Evolutionary conservation across 2,797 vertebrate genomes (phyloP), one percentile per base, ranked within the genome.

Genomic region (Coccyzus lansbergi): DNA sequence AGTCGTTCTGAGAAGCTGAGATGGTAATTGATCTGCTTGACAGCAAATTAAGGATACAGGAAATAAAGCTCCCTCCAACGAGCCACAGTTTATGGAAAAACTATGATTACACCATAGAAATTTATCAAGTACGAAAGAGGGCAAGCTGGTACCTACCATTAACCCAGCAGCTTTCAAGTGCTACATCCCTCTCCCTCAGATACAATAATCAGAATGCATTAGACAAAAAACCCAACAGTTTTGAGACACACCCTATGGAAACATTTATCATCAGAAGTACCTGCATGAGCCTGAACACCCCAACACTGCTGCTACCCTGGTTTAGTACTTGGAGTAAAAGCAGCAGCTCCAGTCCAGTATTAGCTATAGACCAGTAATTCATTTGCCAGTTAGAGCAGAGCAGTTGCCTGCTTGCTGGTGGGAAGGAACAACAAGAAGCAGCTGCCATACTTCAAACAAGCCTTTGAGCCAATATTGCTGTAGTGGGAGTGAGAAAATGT

Each of bases 321-420:
- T 7, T 0, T 0, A 16, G 42, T 12, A 5, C 33, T 6, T 8
- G 75, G 40, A 42, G 55, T 1, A 15, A 8, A 5, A 31, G 40
- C 48, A 15, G 4, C 59, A 6, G 46, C 40, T 72, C 74, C 38
- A 2, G 4, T 2, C 59, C 46, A 0, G 17, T 2, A 5, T 6
- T 20, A 7, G 18, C 2, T 4, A 33, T 11, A 22, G 15, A 70
- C 52, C 63, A 4, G 16, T 8, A 17, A 56, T 11, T 26, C 18
- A 10, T 9, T 0, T 9, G 7, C 31, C 65, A 64, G 38, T 38
- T 29, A 4, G 0, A 3, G 33, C 29, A 29, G 20, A 58, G 38
- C 24, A 19, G 18, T 12, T 16, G 29, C 46, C 46, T 29, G 22
- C 34, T 29, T 38, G 34, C 49, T 10, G 9, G 9, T 1, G 11